Evolutionary conservation across 2,113 vertebrate species (phyloP), one percentile per base, ranked within the genome.

Genomic region (Cervus canadensis): DNA sequence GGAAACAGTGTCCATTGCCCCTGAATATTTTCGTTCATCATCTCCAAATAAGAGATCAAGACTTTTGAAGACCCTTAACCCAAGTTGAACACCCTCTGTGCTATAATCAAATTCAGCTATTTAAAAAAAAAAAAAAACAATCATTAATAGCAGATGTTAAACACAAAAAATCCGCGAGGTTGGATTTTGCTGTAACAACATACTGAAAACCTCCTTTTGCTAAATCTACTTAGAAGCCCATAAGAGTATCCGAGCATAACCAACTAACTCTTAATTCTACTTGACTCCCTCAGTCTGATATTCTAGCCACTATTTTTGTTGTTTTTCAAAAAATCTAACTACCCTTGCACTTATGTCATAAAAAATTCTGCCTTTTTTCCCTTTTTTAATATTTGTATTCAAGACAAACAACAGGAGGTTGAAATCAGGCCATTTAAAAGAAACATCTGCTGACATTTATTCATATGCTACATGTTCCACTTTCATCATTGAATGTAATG

Each of bases 351-450:
- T 99, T 99, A 99, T 99, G 99, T 99, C 98, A 99, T 99, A 99
- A 99, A 99, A 97, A 99, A 98, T 98, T 98, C 98, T 99, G 98
- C 98, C 98, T 98, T 99, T 98, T 99, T 98, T 99, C 98, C 98
- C 98, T 99, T 98, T 99, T 99, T 99, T 99, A 99, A 99, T 99
- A 99, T 99, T 99, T 99, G 99, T 99, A 99, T 99, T 99, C 99
- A 99, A 99, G 99, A 99, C 99, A 99, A 99, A 99, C 99, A 99
- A 99, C 99, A 99, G 99, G 99, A 99, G 99, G 99, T 99, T 99
- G 99, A 99, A 99, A 99, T 99, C 99, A 98, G 99, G 99, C 99
- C 99, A 99, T 99, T 99, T 99, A 99, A 99, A 99, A 99, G 99
- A 99, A 99, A 99, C 99, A 99, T 99, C 99, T 99, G 99, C 99